Percentiles rank a stretch among this genome's conserved stretches.
phyloP scores from a whole-genome alignment of 2,797 vertebrate genomes.

The Merluccius polli region DNA sequence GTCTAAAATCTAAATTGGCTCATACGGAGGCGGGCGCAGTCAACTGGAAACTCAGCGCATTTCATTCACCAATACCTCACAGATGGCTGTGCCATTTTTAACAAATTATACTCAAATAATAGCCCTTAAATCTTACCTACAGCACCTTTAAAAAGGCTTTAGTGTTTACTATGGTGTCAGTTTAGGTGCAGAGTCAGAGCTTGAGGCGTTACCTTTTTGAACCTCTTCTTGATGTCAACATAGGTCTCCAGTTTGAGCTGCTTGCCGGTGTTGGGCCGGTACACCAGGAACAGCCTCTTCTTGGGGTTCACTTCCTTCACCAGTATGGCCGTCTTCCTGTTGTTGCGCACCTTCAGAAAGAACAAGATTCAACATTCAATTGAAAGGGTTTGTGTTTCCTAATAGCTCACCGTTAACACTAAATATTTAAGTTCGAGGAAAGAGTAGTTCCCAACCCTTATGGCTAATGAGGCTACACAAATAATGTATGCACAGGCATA shows the following conservation, averaged over 20 bases:
- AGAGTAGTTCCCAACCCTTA: neutral
- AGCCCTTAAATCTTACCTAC: neutral
- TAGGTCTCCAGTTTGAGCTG: conserved; percentile 94
- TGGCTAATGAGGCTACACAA: neutral
- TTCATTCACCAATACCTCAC: neutral
- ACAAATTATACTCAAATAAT: neutral
- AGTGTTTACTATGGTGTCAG: neutral
- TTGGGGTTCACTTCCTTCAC: conserved; percentile 94
- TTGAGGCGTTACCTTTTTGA: conserved; percentile 84
- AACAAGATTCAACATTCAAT: neutral
- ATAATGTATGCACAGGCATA: no score
- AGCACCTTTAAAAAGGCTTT: neutral
- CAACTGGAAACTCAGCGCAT: neutral
- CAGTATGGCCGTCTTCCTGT: conserved; percentile 93
- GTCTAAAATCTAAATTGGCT: neutral
- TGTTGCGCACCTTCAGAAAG: conserved; percentile 87
- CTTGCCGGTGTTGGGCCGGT: conserved; percentile 94
- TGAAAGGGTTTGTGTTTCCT: neutral
- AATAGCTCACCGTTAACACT: no score
- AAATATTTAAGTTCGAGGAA: neutral
- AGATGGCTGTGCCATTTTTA: neutral
- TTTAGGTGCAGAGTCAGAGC: neutral
- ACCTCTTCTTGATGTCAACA: conserved; percentile 92
- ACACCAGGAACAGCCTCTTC: conserved; percentile 94
- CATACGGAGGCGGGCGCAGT: neutral